Conservation (phyloP, 2,797 vertebrate genomes). For the Antennarius maculatus region DNA sequence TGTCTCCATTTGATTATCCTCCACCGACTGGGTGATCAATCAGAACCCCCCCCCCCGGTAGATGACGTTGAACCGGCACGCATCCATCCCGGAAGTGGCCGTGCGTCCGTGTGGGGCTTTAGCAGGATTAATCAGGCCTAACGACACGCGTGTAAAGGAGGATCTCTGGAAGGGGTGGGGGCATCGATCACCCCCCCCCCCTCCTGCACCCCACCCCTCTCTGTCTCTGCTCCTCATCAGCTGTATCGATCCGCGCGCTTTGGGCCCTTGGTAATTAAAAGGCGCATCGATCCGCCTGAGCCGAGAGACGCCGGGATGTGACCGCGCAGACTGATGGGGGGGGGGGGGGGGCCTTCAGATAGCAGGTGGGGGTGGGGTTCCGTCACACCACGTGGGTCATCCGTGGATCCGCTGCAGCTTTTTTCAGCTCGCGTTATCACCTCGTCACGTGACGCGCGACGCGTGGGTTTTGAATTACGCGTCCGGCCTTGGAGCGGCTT, state of each 20-base stretch:
- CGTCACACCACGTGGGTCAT: conserved; percentile 2
- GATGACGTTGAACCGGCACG: no score
- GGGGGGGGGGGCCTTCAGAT: not conserved
- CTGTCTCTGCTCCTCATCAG: conserved; percentile 67
- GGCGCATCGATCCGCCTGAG: conserved; percentile 75
- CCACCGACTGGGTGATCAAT: no score
- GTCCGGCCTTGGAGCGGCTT: conserved; percentile 26
- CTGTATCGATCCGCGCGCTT: conserved; percentile 74
- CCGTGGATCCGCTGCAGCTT: no score
- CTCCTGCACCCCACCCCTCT: conserved; percentile 26
- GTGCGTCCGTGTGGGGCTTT: conserved; percentile 1
- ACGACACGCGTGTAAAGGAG: conserved; percentile 64
- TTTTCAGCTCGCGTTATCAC: conserved; percentile 25
- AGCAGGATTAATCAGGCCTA: conserved; percentile 76
- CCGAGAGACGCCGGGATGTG: conserved; percentile 63
- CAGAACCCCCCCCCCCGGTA: no score
- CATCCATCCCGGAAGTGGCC: no score
- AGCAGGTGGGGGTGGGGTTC: conserved; percentile 31
- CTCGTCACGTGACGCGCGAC: no score
- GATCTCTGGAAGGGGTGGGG: conserved; percentile 39
- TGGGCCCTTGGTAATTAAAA: conserved; percentile 84
- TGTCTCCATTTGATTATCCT: no score
- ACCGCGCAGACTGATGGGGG: conserved; percentile 34
- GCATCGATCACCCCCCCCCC: conserved; percentile 72
- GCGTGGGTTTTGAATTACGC: conserved; percentile 27